Evolutionary conservation across 2,113 vertebrate species (phyloP).

Genomic region (Sciurus niger): DNA sequence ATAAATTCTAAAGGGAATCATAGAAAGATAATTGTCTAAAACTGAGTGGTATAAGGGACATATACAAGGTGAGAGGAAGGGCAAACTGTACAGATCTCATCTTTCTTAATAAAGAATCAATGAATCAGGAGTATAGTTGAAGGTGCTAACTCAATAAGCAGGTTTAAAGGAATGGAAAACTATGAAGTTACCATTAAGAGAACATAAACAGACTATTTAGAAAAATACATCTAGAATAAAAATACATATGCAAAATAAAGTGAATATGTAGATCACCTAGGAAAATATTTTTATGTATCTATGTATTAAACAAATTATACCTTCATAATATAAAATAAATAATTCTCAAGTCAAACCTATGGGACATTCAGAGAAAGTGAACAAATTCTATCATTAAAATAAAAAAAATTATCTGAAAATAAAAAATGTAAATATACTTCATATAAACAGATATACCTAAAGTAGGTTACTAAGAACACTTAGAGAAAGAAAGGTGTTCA

Average conservation of each 20-base stretch:
- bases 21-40: neutral
- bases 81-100: neutral
- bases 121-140: neutral
- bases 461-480: neutral
- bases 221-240: slow-evolving; percentile 21
- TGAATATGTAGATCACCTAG: neutral
- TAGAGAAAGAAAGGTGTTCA: neutral
- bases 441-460: neutral
- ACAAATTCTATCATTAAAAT: neutral
- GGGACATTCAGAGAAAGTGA: neutral
- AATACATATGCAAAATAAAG: neutral
- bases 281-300: neutral
- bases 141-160: neutral
- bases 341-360: neutral
- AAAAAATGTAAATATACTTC: neutral
- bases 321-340: slow-evolving; percentile 14
- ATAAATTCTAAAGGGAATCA: neutral
- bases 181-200: neutral
- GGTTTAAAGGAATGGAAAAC: neutral
- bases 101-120: neutral
- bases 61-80: neutral
- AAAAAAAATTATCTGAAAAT: slow-evolving; percentile 10
- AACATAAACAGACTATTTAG: slow-evolving; percentile 30
- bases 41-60: neutral
- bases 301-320: neutral